Evolutionary conservation across 1,140 invertebrate species (phyloP).

Genomic region (Diabrotica undecimpunctata): DNA sequence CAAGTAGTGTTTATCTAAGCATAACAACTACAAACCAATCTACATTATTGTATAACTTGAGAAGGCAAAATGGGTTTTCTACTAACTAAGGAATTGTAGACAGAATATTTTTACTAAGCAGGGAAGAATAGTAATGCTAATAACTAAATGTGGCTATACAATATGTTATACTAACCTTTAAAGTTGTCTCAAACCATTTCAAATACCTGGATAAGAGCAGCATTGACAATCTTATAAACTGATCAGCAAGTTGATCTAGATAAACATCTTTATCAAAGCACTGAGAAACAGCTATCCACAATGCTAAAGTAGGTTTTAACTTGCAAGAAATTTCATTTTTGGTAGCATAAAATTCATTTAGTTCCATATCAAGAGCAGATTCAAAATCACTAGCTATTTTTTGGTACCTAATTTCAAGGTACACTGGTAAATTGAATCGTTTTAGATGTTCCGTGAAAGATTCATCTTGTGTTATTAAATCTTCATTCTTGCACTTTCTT

Average conservation of each 20-base stretch:
- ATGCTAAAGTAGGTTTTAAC: slow-evolving; percentile 32
- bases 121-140: too few species aligned
- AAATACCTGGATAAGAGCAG: slow-evolving; percentile 39
- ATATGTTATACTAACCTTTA: slow-evolving; percentile 25
- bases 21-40: too few species aligned
- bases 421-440: slow-evolving; percentile 91
- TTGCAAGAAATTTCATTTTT: slow-evolving; percentile 31
- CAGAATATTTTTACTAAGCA: too few species aligned
- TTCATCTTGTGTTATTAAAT: slow-evolving; percentile 46
- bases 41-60: too few species aligned
- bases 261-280: slow-evolving; percentile 38
- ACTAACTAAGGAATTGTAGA: too few species aligned
- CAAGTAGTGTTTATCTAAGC: too few species aligned
- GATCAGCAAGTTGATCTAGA: slow-evolving; percentile 39
- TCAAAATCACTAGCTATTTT: slow-evolving; percentile 66
- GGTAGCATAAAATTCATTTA: slow-evolving; percentile 21
- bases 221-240: slow-evolving; percentile 41
- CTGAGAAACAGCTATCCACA: slow-evolving; percentile 31
- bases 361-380: slow-evolving; percentile 25
- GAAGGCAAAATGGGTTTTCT: too few species aligned
- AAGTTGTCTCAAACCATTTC: slow-evolving; percentile 30
- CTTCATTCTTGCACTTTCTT: slow-evolving; percentile 58
- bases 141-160: too few species aligned
- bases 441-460: slow-evolving; percentile 60
- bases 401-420: slow-evolving; percentile 92